Evolutionary conservation across 2,888 invertebrate genomes (phyloP).

Genomic region (Helobdella robusta): DNA sequence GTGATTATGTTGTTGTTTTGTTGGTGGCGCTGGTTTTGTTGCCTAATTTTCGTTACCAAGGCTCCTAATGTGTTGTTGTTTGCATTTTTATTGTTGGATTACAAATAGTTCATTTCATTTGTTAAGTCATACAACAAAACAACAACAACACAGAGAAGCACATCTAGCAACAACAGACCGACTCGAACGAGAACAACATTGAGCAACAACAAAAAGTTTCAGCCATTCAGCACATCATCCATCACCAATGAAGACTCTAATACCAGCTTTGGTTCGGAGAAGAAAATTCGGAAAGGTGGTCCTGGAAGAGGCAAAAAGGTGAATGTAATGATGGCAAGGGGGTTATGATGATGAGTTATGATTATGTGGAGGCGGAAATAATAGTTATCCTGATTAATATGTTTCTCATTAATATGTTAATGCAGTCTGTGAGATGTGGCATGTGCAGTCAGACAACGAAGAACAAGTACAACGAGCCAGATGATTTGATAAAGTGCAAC

Average conservation of each 20-base stretch:
- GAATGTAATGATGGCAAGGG: background rate
- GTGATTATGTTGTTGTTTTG: too few species aligned
- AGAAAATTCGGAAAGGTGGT: slow-evolving; percentile 13
- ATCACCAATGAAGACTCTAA: background rate
- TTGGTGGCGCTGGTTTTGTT: too few species aligned
- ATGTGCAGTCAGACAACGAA: slow-evolving; percentile 20
- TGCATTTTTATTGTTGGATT: too few species aligned
- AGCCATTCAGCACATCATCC: too few species aligned
- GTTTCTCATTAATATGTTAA: background rate
- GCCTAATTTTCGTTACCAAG: too few species aligned
- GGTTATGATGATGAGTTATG: background rate
- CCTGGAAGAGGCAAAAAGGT: slow-evolving; percentile 16
- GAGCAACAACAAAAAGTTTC: too few species aligned
- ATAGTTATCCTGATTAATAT: background rate
- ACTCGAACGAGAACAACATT: background rate
- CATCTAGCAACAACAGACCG: background rate
- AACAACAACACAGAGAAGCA: background rate
- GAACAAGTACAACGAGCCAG: slow-evolving; percentile 49
- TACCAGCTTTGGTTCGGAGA: slow-evolving; percentile 8
- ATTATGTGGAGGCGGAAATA: background rate
- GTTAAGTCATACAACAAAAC: too few species aligned
- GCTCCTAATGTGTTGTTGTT: too few species aligned
- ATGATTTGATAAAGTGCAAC: slow-evolving; percentile 57
- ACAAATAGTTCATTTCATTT: too few species aligned
- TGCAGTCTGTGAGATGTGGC: slow-evolving; percentile 9